These are phyloP conservation scores for Choristoneura rosaceana DNA, from an alignment of 2,888 invertebrate species.

Conservation along the genomic window DNA sequence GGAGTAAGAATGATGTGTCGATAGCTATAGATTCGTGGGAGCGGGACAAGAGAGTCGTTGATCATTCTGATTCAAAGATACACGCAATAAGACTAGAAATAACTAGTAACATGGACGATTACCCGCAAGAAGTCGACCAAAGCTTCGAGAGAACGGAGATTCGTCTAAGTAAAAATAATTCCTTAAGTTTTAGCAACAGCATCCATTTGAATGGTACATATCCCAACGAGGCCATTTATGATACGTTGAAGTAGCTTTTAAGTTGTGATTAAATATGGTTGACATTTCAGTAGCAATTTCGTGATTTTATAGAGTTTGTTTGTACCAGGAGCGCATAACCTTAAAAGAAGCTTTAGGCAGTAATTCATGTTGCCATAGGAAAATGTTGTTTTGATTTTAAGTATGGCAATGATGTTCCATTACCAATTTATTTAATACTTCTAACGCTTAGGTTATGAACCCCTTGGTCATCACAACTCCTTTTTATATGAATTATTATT, in stretches of 20 bases:
- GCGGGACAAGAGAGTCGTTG: slow-evolving; percentile 64
- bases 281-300: slow-evolving; percentile 30
- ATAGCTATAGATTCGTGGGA: slow-evolving; percentile 80
- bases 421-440: slow-evolving; percentile 3
- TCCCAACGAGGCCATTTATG: slow-evolving; percentile 84
- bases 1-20: slow-evolving; percentile 76
- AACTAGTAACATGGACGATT: slow-evolving; percentile 79
- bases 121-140: slow-evolving; percentile 61
- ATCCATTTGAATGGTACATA: slow-evolving; percentile 84
- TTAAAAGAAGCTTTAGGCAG: slow-evolving; percentile 11
- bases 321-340: slow-evolving; percentile 25
- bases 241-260: slow-evolving; percentile 77
- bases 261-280: slow-evolving; percentile 47
- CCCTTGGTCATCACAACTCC: not conserved
- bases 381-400: slow-evolving; percentile 20
- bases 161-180: slow-evolving; percentile 76
- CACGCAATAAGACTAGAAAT: slow-evolving; percentile 83
- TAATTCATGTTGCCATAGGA: slow-evolving; percentile 39
- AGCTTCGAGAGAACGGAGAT: slow-evolving; percentile 70
- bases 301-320: slow-evolving; percentile 26
- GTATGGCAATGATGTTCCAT: slow-evolving; percentile 15
- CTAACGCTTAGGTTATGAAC: not conserved
- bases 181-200: slow-evolving; percentile 81
- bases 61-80: slow-evolving; percentile 68
- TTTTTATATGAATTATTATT: not conserved